Base-by-base conservation (phyloP, 2,113 vertebrate species). In the Paracyprichromis sp. region DNA sequence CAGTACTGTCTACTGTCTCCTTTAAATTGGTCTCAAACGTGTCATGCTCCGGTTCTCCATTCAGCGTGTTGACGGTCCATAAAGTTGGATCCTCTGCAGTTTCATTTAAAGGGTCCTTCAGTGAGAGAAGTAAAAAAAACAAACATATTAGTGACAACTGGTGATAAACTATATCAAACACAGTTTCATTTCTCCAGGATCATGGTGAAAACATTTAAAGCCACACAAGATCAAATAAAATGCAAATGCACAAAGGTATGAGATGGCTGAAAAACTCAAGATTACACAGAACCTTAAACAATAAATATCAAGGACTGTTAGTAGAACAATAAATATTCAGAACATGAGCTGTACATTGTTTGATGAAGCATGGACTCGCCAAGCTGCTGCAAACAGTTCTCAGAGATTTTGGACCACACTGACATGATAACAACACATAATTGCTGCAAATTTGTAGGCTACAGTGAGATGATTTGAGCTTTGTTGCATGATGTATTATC, bases 71-170 rank as follows among this genome's bases (percentile, higher is more conserved):
- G 76, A 57, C 2, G 5, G 66, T 89, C 93, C 90, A 92, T 31
- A 78, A 21, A 3, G 87, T 90, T 2, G 79, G 86, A 59, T 31
- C 78, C 21, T 94, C 93, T 76, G 84, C 73, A 0, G 90, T 91
- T 85, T 90, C 90, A 89, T 92, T 93, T 11, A 92, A 78, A 45
- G 47, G 73, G 34, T 91, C 93, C 96, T 97, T 92, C 4, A 88
- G 9, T n/a, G 10, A 87, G 5, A 84, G 11, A 86, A 79, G 21
- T 4, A 57, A 66, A 38, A 21, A 66, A 8, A 4, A 6, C 19
- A 4, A 6, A 34, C 69, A 50, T 19, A 83, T 16, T 47, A 50
- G 9, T 31, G 43, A 78, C 9, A 50, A 3, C 21, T 50, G 43
- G 43, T 76, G 26, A 78, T n/a, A 78, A 50, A 47, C 40, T 47